A percentile compares a stretch with the other conserved stretches of the same genome.
These are phyloP conservation scores for Sialis lutaria DNA, from an alignment of 2,888 invertebrate species.

Conservation along the genomic window DNA sequence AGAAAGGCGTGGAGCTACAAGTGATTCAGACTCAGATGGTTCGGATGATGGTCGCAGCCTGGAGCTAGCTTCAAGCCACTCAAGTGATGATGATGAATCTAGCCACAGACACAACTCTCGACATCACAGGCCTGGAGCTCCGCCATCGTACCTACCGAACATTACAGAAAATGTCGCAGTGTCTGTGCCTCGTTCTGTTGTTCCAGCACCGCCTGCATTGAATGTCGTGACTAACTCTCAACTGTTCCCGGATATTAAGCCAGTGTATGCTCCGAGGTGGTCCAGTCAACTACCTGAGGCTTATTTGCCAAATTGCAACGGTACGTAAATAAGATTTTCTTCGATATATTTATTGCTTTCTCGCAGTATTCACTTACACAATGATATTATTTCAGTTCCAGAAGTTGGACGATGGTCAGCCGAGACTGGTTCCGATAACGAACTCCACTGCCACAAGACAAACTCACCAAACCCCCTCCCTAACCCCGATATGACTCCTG, in stretches of 20 bases:
- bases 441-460: slow-evolving; percentile 38
- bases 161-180: slow-evolving; percentile 31
- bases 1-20: slow-evolving; percentile 26
- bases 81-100: slow-evolving; percentile 76
- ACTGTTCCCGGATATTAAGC: slow-evolving; percentile 45
- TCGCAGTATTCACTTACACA: not conserved
- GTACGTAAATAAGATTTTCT: too few species aligned
- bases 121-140: slow-evolving; percentile 4
- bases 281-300: slow-evolving; percentile 48
- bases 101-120: slow-evolving; percentile 24
- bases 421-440: slow-evolving; percentile 62
- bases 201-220: slow-evolving; percentile 38
- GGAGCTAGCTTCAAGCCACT: slow-evolving; percentile 88
- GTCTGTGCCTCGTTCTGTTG: slow-evolving; percentile 16
- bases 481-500: slow-evolving; percentile 58
- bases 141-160: slow-evolving; percentile 37
- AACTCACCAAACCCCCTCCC: slow-evolving; percentile 53
- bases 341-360: too few species aligned
- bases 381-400: slow-evolving; percentile 14
- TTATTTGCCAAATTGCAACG: slow-evolving; percentile 34
- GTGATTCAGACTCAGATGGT: slow-evolving; percentile 63
- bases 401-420: slow-evolving; percentile 56
- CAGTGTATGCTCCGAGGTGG: slow-evolving; percentile 48
- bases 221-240: slow-evolving; percentile 48
- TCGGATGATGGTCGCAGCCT: slow-evolving; percentile 61